Evolutionary conservation across 1,140 invertebrate genomes (phyloP).

Genomic region (Tyrophagus putrescentiae): DNA sequence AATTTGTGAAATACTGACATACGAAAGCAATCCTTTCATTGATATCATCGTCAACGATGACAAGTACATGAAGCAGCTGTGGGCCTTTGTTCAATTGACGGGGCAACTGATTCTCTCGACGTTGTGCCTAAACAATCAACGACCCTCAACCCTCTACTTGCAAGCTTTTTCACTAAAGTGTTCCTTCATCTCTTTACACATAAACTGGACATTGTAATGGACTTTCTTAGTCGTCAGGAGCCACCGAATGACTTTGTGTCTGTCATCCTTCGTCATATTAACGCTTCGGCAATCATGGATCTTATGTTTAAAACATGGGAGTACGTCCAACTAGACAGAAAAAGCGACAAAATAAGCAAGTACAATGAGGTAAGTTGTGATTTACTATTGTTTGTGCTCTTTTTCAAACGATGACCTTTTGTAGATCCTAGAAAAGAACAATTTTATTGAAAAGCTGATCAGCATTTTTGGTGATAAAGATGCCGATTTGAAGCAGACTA

Average conservation of each 20-base stretch:
- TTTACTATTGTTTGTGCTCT: not conserved
- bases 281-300: constrained; percentile 89
- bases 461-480: constrained; percentile 12
- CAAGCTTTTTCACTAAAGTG: constrained; percentile 89
- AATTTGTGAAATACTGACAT: constrained; percentile 81
- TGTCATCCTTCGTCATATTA: constrained; percentile 67
- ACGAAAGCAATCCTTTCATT: constrained; percentile 66
- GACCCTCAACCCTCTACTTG: constrained; percentile 77
- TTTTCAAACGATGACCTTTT: not conserved
- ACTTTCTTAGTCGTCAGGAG: constrained; percentile 66
- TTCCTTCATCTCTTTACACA: constrained; percentile 67
- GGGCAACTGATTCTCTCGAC: not conserved
- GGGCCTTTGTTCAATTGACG: constrained; percentile 33
- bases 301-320: constrained; percentile 71
- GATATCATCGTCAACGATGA: constrained; percentile 64
- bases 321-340: constrained; percentile 19
- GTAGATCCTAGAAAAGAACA: constrained; percentile 2
- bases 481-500: constrained; percentile 51
- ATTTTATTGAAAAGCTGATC: constrained; percentile 20
- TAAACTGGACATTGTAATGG: constrained; percentile 53
- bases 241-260: constrained; percentile 66
- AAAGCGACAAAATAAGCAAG: not conserved
- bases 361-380: not conserved
- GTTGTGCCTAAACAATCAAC: constrained; percentile 44
- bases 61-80: constrained; percentile 61